Percentiles rank a stretch among this genome's conserved stretches.
Evolutionary conservation across 2,113 vertebrate genomes (phyloP).

Genomic region (Chlamydotis undulata): DNA sequence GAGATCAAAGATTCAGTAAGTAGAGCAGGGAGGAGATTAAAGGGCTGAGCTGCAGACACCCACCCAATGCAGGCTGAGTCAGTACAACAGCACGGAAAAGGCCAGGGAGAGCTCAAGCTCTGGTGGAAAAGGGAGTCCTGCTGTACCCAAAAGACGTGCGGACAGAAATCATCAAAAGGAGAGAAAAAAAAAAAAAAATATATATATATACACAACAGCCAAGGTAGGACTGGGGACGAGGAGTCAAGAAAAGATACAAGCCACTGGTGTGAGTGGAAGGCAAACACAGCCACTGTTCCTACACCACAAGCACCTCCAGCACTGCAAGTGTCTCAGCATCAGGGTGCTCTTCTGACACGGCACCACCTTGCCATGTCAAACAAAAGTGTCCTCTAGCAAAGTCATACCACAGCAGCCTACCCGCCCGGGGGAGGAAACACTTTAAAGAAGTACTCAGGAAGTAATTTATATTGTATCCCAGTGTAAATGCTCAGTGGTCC

Average conservation of each 20-base stretch:
- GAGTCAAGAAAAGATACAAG: background rate
- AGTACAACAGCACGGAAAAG: background rate
- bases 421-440: background rate
- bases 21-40: background rate
- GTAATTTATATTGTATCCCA: background rate
- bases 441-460: background rate
- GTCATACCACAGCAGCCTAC: background rate
- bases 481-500: background rate
- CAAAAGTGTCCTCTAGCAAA: background rate
- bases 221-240: background rate
- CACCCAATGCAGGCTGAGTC: background rate
- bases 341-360: background rate
- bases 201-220: background rate
- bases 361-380: background rate
- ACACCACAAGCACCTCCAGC: background rate
- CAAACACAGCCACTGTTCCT: background rate
- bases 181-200: background rate
- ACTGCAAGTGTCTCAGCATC: rapidly evolving
- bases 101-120: background rate
- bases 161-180: background rate
- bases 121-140: background rate
- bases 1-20: background rate
- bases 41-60: background rate
- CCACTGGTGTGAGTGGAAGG: background rate
- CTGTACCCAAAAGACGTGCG: background rate